Conservation (phyloP, 2,113 vertebrate genomes). For the Progne subis region DNA sequence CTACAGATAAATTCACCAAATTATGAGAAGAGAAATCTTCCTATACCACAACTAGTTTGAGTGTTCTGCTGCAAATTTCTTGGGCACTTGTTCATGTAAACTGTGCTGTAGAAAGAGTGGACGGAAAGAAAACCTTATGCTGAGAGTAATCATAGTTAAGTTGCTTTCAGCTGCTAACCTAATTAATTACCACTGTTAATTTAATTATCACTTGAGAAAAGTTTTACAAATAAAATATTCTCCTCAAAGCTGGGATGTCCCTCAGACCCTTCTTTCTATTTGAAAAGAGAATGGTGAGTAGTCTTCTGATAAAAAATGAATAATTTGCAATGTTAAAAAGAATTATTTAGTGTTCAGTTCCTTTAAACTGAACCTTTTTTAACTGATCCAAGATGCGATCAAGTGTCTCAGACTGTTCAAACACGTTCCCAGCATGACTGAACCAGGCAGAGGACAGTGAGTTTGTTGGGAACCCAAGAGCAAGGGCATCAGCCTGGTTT, state of each 20-base stretch:
- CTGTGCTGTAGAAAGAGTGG: neutral
- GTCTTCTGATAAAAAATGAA: slow-evolving; percentile 12
- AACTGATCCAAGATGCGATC: neutral
- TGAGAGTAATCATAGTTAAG: neutral
- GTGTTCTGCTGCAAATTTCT: neutral
- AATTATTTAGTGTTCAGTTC: neutral
- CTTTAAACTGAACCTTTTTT: neutral
- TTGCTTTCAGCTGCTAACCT: neutral
- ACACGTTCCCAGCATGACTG: neutral
- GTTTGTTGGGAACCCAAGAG: neutral
- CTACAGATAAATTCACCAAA: neutral
- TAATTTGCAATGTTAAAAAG: slow-evolving; percentile 9
- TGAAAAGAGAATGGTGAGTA: neutral
- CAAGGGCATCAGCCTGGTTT: neutral
- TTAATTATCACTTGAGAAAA: slow-evolving; percentile 3
- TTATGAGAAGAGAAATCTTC: neutral
- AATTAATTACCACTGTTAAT: slow-evolving; percentile 22
- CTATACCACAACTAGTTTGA: neutral
- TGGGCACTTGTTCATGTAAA: neutral
- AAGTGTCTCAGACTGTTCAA: neutral
- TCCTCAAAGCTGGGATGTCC: neutral
- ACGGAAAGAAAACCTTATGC: neutral
- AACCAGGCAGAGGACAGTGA: neutral
- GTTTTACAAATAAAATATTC: slow-evolving; percentile 15
- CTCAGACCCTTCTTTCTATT: neutral